Base-by-base conservation (phyloP, 2,113 vertebrate species). In the Andinoacara biseriatus region DNA sequence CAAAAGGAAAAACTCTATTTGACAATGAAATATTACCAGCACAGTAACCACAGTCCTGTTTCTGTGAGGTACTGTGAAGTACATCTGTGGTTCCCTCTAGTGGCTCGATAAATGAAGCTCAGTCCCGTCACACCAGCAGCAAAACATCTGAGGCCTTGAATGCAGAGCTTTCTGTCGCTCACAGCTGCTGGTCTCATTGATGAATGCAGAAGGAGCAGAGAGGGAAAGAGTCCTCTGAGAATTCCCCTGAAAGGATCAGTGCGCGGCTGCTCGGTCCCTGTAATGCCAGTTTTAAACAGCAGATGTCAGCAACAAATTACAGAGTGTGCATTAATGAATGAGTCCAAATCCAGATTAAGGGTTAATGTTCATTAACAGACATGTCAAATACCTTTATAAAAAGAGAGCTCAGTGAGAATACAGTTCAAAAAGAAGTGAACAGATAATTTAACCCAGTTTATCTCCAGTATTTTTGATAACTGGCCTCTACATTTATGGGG, bases 1-100 rank as follows among this genome's bases (percentile, higher is more conserved):
- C 60, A 18, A 52, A 69, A 33, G 3, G 9, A 13, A 74, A 24
- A 40, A 58, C 26, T 24, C 0, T 24, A 26, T 58, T 11, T 38
- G 57, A 3, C 43, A 72, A 5, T 18, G 49, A 3, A 54, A 7
- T 20, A 20, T 20, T 9, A 20, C 46, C 52, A 9, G 10, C 74
- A 26, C 74, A 59, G 20, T 10, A 20, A 56, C 69, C 20, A 22
- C 49, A 57, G 6, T 33, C 67, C 9, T 33, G 18, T 8, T 3
- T 9, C 38, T 22, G 18, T 59, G 58, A 60, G 40, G 13, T 10
- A 33, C 29, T 60, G 60, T 3, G n/a, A n/a, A 10, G 38, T 46
- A 26, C 38, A 49, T 54, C 29, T 83, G 11, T 65, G 58, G 69
- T 17, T 81, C 93, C 86, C 74, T 90, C 94, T 91, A 88, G 94